Evolutionary conservation across 2,797 vertebrate species (phyloP).

Genomic region (Sebastes iracundus): DNA sequence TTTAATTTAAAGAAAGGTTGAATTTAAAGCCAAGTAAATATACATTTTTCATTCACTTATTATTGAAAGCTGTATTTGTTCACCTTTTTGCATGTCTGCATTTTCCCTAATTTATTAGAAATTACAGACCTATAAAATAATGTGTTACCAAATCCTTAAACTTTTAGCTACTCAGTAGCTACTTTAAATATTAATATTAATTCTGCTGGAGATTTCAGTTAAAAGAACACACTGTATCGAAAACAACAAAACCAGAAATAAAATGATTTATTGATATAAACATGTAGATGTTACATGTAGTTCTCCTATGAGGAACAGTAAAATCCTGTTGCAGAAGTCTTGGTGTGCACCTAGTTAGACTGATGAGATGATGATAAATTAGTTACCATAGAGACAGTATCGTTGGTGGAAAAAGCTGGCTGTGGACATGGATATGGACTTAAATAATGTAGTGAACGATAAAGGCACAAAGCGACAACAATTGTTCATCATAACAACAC

Average conservation of each 20-base stretch:
- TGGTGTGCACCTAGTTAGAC: constrained; percentile 28
- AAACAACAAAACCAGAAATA: constrained; percentile 74
- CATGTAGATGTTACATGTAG: constrained; percentile 69
- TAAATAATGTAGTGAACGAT: constrained; percentile 31
- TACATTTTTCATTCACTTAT: neutral
- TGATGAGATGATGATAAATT: constrained; percentile 22
- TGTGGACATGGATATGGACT: constrained; percentile 65
- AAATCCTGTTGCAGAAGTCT: constrained; percentile 34
- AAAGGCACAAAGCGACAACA: constrained; percentile 54
- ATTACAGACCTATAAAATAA: neutral
- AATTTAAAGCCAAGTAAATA: neutral
- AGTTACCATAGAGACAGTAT: constrained; percentile 32
- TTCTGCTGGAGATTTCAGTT: neutral
- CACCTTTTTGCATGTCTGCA: neutral
- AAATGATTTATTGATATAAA: constrained; percentile 83
- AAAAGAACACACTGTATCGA: constrained; percentile 35
- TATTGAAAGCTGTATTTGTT: neutral
- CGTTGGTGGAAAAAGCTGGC: constrained; percentile 39
- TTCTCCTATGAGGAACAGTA: constrained; percentile 60
- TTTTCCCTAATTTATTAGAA: neutral
- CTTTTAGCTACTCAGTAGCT: neutral
- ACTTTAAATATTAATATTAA: neutral
- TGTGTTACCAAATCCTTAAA: neutral
- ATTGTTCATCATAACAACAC: constrained; percentile 64
- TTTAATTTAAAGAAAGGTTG: neutral